Base-by-base conservation (phyloP, 2,888 invertebrate species). In the Spicauda simplicius region DNA sequence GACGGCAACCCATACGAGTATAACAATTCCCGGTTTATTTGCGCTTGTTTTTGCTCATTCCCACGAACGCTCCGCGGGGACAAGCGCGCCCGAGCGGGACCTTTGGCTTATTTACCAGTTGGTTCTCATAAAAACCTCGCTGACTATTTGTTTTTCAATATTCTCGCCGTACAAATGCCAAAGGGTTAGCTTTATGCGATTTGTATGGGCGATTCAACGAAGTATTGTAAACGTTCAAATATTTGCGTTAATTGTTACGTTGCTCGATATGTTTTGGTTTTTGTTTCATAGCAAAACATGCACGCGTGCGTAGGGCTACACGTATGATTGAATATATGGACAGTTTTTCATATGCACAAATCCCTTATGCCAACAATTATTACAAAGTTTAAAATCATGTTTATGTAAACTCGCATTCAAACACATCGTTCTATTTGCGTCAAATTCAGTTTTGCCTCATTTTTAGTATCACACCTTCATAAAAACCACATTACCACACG, bases 1-100 rank as follows among this genome's bases (percentile, higher is more conserved):
- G 79, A 79, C 81, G 79, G 86, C 87, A 87, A 90, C 86, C 86
- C 88, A 88, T 88, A 84, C 80, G 84, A 86, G 86, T 87, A 86
- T 86, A 88, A 89, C 86, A 87, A 85, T 85, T 85, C 87, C 85
- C 88, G 86, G 86, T 90, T 87, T 87, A 87, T 90, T 89, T 86
- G 84, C 85, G 83, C 84, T 86, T 85, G 82, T 88, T 90, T 88
- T 87, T 87, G 82, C 83, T 84, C 85, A 85, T 87, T 86, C 80
- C 81, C 80, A 77, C 82, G 82, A 86, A 86, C 82, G 79, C 80
- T 86, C 86, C 79, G 72, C 71, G 76, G 86, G 84, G 82, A 85
- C 82, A 83, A 81, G 84, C 85, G 84, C 85, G 84, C 83, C 82
- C 83, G 77, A 79, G 80, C 75, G 83, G 83, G 84, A 84, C 84